Percentiles rank a stretch among this genome's conserved stretches.
These are phyloP conservation scores for Pelusios castaneus DNA, from an alignment of 2,113 vertebrate genomes.

Conservation along the genomic window DNA sequence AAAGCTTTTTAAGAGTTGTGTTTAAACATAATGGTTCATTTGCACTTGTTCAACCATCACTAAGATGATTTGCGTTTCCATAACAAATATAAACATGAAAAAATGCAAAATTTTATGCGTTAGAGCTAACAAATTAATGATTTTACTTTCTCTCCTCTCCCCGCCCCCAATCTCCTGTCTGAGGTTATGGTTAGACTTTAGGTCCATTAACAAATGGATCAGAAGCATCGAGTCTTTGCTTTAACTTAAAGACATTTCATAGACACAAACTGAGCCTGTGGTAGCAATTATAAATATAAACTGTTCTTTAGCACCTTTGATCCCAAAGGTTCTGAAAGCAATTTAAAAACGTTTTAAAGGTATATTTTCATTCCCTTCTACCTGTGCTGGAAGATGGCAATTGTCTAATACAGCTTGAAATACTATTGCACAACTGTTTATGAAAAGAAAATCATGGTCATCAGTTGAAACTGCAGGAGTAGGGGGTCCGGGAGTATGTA, in stretches of 20 bases:
- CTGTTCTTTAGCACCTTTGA: slow-evolving; percentile 4
- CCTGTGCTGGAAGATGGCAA: not conserved
- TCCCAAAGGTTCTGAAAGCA: not conserved
- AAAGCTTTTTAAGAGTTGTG: slow-evolving; percentile 54
- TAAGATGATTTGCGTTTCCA: slow-evolving; percentile 61
- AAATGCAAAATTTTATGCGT: slow-evolving; percentile 41
- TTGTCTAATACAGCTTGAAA: slow-evolving; percentile 13
- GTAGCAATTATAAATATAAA: not conserved
- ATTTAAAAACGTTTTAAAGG: not conserved
- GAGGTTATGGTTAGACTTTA: slow-evolving; percentile 23
- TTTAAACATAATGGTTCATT: slow-evolving; percentile 58
- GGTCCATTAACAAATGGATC: slow-evolving; percentile 7
- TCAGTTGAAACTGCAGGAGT: not conserved
- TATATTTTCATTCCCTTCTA: not conserved
- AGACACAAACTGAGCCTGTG: not conserved
- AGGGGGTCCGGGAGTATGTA: not conserved
- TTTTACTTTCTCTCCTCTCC: not conserved
- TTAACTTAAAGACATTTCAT: not conserved
- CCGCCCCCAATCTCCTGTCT: not conserved
- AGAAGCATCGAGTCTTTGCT: not conserved
- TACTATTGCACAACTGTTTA: not conserved
- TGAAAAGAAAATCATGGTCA: not conserved
- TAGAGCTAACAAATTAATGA: slow-evolving; percentile 19
- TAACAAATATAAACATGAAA: slow-evolving; percentile 63
- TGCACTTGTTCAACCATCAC: slow-evolving; percentile 44